Base-by-base conservation (phyloP, 2,113 vertebrate genomes). In the Microtus oregoni region DNA sequence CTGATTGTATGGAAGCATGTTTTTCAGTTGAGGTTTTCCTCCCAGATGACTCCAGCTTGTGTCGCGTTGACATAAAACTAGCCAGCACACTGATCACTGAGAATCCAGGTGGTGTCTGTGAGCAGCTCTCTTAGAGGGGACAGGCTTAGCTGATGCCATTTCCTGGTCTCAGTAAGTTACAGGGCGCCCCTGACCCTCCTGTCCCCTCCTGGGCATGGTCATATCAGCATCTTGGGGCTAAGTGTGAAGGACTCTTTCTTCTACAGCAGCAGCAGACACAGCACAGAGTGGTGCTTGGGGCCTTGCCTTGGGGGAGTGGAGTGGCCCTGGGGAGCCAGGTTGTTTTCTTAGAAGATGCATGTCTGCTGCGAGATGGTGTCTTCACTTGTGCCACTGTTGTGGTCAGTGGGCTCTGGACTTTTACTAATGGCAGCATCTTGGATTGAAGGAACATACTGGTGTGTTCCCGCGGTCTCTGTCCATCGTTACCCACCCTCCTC, bases 91-190 rank as follows among this genome's bases (percentile, higher is more conserved):
- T 13, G 47, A 50, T 30, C 58, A 6, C 65, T 1, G 63, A 79
- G 79, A 4, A 35, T 8, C 26, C 0, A 24, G 41, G 15, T 7
- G 20, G 0, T 0, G 2, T 2, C 78, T 72, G 22, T 1, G 13
- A 70, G 44, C 65, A 70, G 7, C 22, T 50, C 28, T 86, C 30
- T n/a, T 50, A 70, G 32, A 86, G 65, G 15, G 19, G 19, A 7
- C 41, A 24, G 65, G 19, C 63, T 70, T 28, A 19, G 1, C 32
- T 4, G 2, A 15, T 7, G 2, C 32, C 0, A 20, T 86, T 65
- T 67, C 61, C 41, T 86, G 38, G 41, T 86, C 15, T 65, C 26
- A 26, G 58, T 28, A 30, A 50, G 44, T 63, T 41, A 13, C 58
- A 65, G 38, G 75, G 26, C 13, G 1, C 82, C 17, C 30, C 2